These are phyloP conservation scores for Rhinoderma darwinii DNA, from an alignment of 2,113 vertebrate genomes.

Conservation along the genomic window DNA sequence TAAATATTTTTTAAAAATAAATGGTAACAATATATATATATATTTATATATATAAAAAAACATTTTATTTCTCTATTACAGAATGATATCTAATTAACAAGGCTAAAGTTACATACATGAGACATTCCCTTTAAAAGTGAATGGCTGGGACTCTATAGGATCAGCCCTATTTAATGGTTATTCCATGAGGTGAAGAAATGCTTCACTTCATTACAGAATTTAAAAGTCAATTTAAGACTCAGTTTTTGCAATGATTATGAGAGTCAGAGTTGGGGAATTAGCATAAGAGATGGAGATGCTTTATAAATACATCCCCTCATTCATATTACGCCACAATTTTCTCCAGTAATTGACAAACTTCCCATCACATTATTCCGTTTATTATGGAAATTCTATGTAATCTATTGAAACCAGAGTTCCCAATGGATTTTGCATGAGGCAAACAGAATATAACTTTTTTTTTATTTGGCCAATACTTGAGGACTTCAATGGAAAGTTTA, in stretches of 20 bases:
- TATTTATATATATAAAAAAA: too few species aligned
- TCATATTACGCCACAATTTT: neutral
- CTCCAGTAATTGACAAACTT: constrained; percentile 12
- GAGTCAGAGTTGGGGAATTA: neutral
- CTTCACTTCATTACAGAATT: neutral
- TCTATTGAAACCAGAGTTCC: constrained; percentile 35
- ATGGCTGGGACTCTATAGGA: neutral
- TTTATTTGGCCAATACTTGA: neutral
- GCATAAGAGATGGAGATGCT: neutral
- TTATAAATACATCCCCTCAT: neutral
- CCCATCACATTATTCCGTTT: constrained; percentile 7
- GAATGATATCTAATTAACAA: too few species aligned
- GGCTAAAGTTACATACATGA: neutral
- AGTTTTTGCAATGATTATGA: neutral
- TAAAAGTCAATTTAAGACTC: constrained; percentile 12
- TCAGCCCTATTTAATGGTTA: neutral
- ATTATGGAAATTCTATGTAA: constrained; percentile 47
- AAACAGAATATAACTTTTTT: neutral
- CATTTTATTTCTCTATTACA: too few species aligned
- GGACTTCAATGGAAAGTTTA: neutral
- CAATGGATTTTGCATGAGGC: constrained; percentile 14
- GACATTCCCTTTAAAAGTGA: neutral
- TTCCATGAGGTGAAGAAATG: neutral
- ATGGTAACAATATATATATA: too few species aligned
- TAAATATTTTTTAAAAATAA: too few species aligned